Base-by-base conservation (phyloP, 2,113 vertebrate species). In the Atrichornis clamosus region DNA sequence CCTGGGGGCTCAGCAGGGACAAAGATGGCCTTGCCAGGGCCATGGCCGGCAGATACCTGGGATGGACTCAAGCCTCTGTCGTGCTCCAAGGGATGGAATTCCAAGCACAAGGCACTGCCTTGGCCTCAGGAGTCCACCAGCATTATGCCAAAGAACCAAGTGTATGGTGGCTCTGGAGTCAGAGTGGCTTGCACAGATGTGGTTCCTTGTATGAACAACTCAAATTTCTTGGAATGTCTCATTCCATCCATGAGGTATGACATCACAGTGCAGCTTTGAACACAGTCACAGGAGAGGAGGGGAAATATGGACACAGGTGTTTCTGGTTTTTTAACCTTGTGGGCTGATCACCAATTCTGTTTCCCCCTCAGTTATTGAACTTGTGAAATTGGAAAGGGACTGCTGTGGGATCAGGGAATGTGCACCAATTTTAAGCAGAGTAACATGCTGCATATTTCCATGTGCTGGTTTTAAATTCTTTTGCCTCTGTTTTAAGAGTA, bases 121-220 rank as follows among this genome's bases (percentile, higher is more conserved):
- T 82, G 58, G 49, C 30, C 11, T 39, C 11, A 2, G 17, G 4
- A 11, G 4, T 35, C 8, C 23, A 21, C 4, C 1, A 41, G 44
- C 10, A 10, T 75, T 30, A 7, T 11, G 19, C 18, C 33, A 12
- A 35, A 33, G 62, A 44, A 21, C 21, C 6, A 33, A 63, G 17
- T 0, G 0, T 22, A 33, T 1, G 1, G 9, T 69, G 33, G 42
- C 3, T 59, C 23, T 10, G 6, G 9, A 58, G 19, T 58, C 44
- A 50, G 49, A 26, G 20, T 4, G 10, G 23, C 20, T 50, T 35
- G 33, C 39, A 37, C 35, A 50, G 35, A 9, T 15, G 18, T 3
- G 13, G 26, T 22, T 76, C 13, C 16, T 9, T 41, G 10, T 21
- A 7, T 15, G 27, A 86, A 13, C 41, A 41, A 59, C 19, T 64